Evolutionary conservation across 1,140 invertebrate species (phyloP).

Genomic region (Dreissena polymorpha): DNA sequence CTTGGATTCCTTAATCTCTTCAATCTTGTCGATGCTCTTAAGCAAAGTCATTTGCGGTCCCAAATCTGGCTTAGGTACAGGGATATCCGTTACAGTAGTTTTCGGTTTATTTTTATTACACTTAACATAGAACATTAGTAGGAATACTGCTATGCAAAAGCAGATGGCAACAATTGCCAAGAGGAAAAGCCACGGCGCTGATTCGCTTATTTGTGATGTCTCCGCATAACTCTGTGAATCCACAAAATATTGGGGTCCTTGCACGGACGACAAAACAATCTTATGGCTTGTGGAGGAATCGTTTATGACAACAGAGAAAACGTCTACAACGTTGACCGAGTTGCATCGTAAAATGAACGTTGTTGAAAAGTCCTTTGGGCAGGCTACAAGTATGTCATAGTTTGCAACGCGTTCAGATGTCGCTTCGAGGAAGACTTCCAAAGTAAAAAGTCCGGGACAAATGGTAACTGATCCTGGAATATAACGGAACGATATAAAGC

Average conservation of each 20-base stretch:
- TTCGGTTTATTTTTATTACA: conserved; percentile 34
- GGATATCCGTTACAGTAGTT: conserved; percentile 22
- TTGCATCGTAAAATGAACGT: conserved; percentile 56
- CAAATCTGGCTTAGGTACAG: conserved; percentile 43
- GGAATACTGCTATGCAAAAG: conserved; percentile 46
- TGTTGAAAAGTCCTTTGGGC: conserved; percentile 65
- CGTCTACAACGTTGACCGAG: conserved; percentile 39
- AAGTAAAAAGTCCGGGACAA: conserved; percentile 68
- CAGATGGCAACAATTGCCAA: conserved; percentile 58
- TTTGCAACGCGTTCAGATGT: conserved; percentile 60
- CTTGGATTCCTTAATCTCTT: conserved; percentile 18
- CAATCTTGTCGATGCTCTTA: conserved; percentile 52
- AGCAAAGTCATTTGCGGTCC: conserved; percentile 46
- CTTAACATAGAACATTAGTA: conserved; percentile 50
- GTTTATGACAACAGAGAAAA: conserved; percentile 69
- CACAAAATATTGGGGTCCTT: conserved; percentile 44
- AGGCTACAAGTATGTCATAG: conserved; percentile 69
- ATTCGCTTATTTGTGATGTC: not conserved
- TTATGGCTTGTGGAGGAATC: conserved; percentile 65
- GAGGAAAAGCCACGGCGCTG: conserved; percentile 66
- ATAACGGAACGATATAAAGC: not conserved
- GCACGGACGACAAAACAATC: conserved; percentile 65
- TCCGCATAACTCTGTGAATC: not conserved
- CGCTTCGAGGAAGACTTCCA: conserved; percentile 71
- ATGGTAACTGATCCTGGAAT: conserved; percentile 63